Base-by-base conservation (phyloP, 2,888 invertebrate species). In the Epicampocera succincta region DNA sequence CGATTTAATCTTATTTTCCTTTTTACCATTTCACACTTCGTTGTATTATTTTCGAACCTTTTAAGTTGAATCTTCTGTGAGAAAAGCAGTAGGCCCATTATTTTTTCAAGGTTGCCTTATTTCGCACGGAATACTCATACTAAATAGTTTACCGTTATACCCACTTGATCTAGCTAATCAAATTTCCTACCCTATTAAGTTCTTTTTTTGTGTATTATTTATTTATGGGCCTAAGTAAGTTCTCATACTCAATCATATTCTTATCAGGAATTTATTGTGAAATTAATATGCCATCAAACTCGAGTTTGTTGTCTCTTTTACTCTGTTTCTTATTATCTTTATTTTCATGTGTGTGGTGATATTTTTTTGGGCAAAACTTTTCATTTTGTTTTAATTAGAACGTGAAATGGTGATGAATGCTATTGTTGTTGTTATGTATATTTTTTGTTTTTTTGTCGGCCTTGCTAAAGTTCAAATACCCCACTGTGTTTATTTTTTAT, bases 381-480 rank as follows among this genome's bases (percentile, higher is more conserved):
- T 78, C 69, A 75, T 78, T 82, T 78, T 74, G 66, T 78, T 82
- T 78, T 71, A 82, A 82, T 82, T 82, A 75, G 78, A 82, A 78
- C 74, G 74, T 82, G 78, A 82, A 78, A 82, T 78, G 78, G 46
- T 68, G 76, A 69, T 68, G 60, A 48, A 29, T 60, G 9, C 33
- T 60, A 60, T 38, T 56, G 42, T n/a, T 46, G 5, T n/a, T 3
- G 12, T 60, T n/a, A n/a, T n/a, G n/a, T n/a, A n/a, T n/a, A n/a
- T n/a, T n/a, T n/a, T n/a, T n/a, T 29, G 8, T 29, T 50, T 21
- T 77, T 71, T 60, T 40, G 60, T 78, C 74, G 82, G 82, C 82
- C 82, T 82, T 82, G 82, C 82, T 75, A 78, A 74, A 75, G 82
- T 82, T 82, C 82, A 82, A 75, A 75, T 71, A 75, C 82, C 82